phyloP scores from a whole-genome alignment of 2,797 vertebrate species.

The Poecilia gillii region DNA sequence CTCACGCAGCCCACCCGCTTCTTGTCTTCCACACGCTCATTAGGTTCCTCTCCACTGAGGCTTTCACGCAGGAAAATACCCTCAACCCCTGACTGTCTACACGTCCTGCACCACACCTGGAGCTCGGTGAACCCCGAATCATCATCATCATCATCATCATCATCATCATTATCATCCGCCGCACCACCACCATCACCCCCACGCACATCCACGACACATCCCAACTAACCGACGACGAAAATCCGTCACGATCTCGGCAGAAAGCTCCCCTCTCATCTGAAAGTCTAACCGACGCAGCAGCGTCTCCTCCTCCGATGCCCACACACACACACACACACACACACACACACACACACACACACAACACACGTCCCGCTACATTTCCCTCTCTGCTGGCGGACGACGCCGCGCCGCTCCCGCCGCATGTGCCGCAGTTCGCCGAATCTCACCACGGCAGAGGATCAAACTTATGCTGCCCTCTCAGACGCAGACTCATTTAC shows the following conservation, averaged over 20 bases:
- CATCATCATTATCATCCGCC: too few species aligned
- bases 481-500: conserved; percentile 49
- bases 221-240: conserved; percentile 3
- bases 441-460: conserved; percentile 71
- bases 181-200: too few species aligned
- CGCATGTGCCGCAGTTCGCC: conserved; percentile 22
- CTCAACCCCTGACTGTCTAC: background rate
- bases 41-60: background rate
- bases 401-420: conserved; percentile 44
- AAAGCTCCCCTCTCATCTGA: conserved; percentile 31
- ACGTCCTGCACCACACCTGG: background rate
- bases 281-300: conserved; percentile 23
- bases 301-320: conserved; percentile 25
- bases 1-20: background rate
- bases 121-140: background rate
- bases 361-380: conserved; percentile 27
- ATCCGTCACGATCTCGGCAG: conserved; percentile 1
- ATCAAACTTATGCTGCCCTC: conserved; percentile 63
- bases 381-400: conserved; percentile 38
- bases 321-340: too few species aligned
- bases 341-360: too few species aligned
- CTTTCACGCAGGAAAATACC: background rate
- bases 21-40: background rate
- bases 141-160: too few species aligned
- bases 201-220: conserved; percentile 33